Evolutionary conservation across 2,797 vertebrate genomes (phyloP), one percentile per base, ranked within the genome.

Genomic region (Pyrocephalus nanus): DNA sequence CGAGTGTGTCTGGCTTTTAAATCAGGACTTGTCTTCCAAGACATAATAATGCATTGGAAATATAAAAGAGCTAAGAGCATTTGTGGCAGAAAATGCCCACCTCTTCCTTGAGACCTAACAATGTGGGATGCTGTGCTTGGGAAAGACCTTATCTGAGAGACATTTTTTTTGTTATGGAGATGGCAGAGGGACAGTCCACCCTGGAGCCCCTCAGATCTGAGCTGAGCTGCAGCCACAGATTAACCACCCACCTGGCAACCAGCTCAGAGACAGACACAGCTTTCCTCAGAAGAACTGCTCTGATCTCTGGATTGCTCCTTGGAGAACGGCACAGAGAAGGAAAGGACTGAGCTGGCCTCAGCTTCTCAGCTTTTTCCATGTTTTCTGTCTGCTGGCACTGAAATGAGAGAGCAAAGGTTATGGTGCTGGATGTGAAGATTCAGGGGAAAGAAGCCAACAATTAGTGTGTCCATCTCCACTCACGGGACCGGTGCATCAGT

Each of bases 201-300:
- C 43, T 66, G 58, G 27, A 84, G 16, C 3, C 14, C 22, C 36
- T 14, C 1, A 4, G 36, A 11, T 20, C 27, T 50, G 53, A 51
- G 15, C 6, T 25, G 54, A 84, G 5, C 21, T 61, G 26, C 30
- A 70, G 2, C 8, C 1, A 0, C 7, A 72, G 47, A 43, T 54
- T 36, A 50, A 80, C n/a, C 42, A 55, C 96, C 42, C 77, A 97
- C 97, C 96, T 84, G 85, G 90, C 90, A n/a, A 97, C 90, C 80
- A 97, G 93, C 17, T 96, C 96, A 1, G 96, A 96, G 75, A 97
- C 96, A 0, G 97, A 96, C 54, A 91, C 73, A 17, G 96, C 79
- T 66, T 87, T 97, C 61, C 86, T 93, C 64, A 96, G 94, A 11
- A 75, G 18, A 53, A 82, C 27, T 45, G 73, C 12, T 86, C 40